Conservation (phyloP, 2,113 vertebrate species). For the Neolamprologus fasciatus region DNA sequence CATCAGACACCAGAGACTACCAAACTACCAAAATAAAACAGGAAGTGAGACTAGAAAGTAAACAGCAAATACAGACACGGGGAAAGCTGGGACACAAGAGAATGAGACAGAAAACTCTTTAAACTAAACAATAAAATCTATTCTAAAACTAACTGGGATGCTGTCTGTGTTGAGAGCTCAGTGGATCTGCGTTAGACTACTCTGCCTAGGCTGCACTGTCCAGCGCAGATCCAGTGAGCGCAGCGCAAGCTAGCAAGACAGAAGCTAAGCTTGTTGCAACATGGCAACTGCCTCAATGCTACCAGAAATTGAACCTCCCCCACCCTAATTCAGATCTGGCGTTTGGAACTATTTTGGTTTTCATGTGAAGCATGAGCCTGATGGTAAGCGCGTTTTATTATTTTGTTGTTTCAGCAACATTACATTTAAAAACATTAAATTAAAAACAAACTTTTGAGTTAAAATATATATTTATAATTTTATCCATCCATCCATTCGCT, state of each 20-base stretch:
- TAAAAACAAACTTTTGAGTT: too few relatives aligned
- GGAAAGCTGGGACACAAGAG: background rate
- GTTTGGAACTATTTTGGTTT: too few relatives aligned
- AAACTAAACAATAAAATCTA: background rate
- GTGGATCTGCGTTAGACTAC: background rate
- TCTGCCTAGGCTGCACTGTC: background rate
- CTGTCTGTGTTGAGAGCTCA: background rate
- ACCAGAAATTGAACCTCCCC: background rate
- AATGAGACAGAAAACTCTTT: background rate
- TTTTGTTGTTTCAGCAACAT: too few relatives aligned
- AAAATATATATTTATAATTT: too few relatives aligned
- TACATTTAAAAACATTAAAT: too few relatives aligned
- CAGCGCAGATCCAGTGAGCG: background rate
- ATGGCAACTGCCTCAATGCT: background rate
- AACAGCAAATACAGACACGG: background rate
- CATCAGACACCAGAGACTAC: background rate
- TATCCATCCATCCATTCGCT: too few relatives aligned
- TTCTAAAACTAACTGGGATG: background rate
- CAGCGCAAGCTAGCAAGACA: background rate
- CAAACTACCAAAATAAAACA: background rate
- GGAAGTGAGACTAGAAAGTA: background rate
- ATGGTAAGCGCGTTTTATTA: too few relatives aligned
- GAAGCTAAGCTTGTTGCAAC: rapidly evolving
- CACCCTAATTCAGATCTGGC: background rate
- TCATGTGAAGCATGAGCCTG: too few relatives aligned